Conservation (phyloP, 2,888 invertebrate genomes). For the Uloborus plumipes region DNA sequence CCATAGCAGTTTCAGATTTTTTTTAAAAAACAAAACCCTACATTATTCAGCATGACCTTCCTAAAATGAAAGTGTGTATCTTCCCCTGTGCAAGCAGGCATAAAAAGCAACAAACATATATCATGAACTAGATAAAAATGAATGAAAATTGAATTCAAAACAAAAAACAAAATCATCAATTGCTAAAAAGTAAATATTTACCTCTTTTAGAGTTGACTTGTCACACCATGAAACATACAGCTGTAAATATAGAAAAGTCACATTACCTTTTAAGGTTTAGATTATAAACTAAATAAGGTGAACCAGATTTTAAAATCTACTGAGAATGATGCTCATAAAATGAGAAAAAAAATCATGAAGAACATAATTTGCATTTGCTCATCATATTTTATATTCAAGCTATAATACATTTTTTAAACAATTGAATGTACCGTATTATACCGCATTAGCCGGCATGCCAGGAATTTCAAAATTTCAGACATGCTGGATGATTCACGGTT, state of each 20-base stretch:
- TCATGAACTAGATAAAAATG: neutral
- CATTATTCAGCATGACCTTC: no score
- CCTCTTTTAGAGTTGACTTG: conserved; percentile 80
- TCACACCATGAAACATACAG: conserved; percentile 91
- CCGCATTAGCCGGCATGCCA: no score
- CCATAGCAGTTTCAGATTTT: no score
- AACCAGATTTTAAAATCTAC: conserved; percentile 20
- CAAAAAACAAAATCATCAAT: neutral
- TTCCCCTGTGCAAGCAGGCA: no score
- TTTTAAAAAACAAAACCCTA: no score
- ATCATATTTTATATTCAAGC: neutral
- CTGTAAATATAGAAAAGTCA: conserved; percentile 71
- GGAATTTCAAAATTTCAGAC: no score
- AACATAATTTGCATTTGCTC: neutral
- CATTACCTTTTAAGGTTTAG: no score
- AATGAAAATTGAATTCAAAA: neutral
- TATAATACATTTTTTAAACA: no score
- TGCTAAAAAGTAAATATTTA: conserved; percentile 15
- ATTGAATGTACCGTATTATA: no score
- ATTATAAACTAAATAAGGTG: no score
- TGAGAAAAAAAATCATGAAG: neutral
- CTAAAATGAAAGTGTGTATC: no score
- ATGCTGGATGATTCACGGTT: no score
- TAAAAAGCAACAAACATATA: neutral
- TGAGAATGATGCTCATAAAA: neutral